A percentile compares a stretch with the other conserved stretches of the same genome.
Conservation (phyloP, 2,113 vertebrate genomes). For the Microcebus murinus region DNA sequence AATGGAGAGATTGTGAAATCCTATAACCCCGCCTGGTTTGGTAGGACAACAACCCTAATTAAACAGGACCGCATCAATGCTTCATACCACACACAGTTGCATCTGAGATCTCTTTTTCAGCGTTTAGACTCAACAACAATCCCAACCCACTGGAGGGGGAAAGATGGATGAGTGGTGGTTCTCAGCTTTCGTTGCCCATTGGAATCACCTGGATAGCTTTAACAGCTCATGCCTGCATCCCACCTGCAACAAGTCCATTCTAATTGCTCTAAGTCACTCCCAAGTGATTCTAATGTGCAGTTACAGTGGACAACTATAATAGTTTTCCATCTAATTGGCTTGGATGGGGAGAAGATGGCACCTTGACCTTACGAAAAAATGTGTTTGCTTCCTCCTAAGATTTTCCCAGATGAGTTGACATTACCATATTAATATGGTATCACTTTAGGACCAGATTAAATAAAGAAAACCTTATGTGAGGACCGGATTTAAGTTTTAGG, state of each 20-base stretch:
- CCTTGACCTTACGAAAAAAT: background rate
- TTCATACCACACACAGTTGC: background rate
- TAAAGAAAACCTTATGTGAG: background rate
- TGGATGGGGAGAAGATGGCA: background rate
- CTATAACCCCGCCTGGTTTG: background rate
- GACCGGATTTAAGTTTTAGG: background rate
- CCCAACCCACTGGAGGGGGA: background rate
- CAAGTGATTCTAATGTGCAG: background rate
- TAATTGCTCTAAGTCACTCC: background rate
- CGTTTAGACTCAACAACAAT: background rate
- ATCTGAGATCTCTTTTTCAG: background rate
- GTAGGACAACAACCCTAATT: background rate
- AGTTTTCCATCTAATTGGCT: background rate
- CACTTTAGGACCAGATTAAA: background rate
- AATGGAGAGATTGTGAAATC: background rate
- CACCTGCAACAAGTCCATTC: background rate
- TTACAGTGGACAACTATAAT: background rate
- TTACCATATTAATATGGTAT: background rate
- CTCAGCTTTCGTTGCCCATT: background rate
- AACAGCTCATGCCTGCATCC: background rate
- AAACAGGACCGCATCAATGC: background rate
- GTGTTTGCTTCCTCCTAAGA: background rate
- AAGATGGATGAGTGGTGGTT: background rate
- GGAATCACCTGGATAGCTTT: background rate
- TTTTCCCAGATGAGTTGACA: background rate